phyloP scores from a whole-genome alignment of 2,113 vertebrate species.

The Nannospalax galili region DNA sequence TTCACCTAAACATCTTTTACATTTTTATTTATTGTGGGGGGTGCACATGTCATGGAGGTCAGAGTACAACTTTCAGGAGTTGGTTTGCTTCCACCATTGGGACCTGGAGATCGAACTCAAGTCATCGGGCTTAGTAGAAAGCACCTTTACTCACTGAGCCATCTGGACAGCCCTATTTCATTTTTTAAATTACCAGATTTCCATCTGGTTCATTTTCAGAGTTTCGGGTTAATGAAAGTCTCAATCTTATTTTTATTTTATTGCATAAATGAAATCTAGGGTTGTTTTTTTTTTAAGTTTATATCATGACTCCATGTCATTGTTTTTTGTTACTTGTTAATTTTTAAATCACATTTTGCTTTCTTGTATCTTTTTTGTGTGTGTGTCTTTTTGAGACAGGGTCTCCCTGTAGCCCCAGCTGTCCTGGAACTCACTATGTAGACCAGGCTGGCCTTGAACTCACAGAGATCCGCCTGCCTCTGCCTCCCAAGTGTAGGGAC shows the following conservation, averaged over 20 bases:
- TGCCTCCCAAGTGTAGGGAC: too few relatives aligned
- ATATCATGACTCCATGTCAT: background rate
- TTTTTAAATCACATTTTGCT: background rate
- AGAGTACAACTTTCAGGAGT: background rate
- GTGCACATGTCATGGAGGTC: background rate
- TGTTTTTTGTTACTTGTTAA: slow-evolving; percentile 24
- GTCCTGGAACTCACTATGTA: too few relatives aligned
- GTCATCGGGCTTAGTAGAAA: background rate
- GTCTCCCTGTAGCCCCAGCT: too few relatives aligned
- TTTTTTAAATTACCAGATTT: slow-evolving; percentile 17
- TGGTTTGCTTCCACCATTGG: background rate
- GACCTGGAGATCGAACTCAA: background rate
- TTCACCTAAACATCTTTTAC: background rate
- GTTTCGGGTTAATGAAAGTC: slow-evolving; percentile 22
- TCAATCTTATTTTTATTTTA: slow-evolving; percentile 19
- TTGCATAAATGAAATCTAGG: background rate
- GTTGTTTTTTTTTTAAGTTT: slow-evolving; percentile 36
- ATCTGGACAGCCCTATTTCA: background rate
- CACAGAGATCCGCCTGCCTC: too few relatives aligned
- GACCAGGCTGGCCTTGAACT: too few relatives aligned
- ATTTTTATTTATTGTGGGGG: background rate
- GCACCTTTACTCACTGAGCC: too few relatives aligned
- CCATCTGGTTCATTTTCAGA: slow-evolving; percentile 38
- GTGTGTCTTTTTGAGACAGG: too few relatives aligned
- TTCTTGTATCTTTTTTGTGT: too few relatives aligned